These are phyloP conservation scores for Lycorma delicatula DNA, from an alignment of 1,140 invertebrate genomes.

Conservation along the genomic window DNA sequence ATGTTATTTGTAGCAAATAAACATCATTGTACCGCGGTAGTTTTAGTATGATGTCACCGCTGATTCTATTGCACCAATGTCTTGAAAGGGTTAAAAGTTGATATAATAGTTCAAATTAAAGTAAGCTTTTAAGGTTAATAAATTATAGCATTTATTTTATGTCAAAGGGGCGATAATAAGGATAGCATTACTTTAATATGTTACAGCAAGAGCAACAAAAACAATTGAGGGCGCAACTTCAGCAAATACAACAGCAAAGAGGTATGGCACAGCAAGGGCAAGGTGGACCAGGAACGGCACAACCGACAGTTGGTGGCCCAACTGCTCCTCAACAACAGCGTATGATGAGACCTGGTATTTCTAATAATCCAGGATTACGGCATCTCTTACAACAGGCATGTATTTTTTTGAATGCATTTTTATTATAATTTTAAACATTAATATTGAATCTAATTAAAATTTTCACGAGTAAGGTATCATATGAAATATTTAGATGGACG, in stretches of 20 bases:
- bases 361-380: constrained; percentile 56
- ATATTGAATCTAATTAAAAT: too few relatives aligned
- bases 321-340: constrained; percentile 45
- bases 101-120: neutral
- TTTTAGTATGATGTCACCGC: too few relatives aligned
- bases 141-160: constrained; percentile 5
- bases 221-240: constrained; percentile 30
- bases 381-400: constrained; percentile 61
- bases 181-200: neutral
- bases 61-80: too few relatives aligned
- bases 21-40: too few relatives aligned
- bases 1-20: too few relatives aligned
- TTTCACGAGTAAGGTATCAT: too few relatives aligned
- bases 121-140: neutral
- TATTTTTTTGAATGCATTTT: too few relatives aligned
- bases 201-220: constrained; percentile 30
- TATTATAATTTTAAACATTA: too few relatives aligned
- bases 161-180: neutral
- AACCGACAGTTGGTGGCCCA: constrained; percentile 52
- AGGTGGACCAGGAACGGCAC: constrained; percentile 32
- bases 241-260: constrained; percentile 29
- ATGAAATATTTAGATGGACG: too few relatives aligned
- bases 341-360: constrained; percentile 52
- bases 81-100: too few relatives aligned
- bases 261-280: constrained; percentile 22